These are phyloP conservation scores for Fragum sueziense DNA, from an alignment of 2,888 invertebrate species.

Conservation along the genomic window DNA sequence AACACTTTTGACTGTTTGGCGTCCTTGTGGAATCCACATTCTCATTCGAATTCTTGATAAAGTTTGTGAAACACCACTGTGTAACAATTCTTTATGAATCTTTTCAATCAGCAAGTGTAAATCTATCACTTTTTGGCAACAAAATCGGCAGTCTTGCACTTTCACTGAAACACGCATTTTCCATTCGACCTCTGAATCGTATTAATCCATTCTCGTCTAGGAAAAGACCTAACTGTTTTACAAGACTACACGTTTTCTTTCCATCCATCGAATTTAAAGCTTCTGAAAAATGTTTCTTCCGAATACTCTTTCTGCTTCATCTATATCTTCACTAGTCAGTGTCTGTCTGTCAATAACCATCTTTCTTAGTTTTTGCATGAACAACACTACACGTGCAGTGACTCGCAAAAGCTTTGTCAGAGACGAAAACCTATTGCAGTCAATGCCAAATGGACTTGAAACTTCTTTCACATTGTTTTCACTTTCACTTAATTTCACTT, in stretches of 20 bases:
- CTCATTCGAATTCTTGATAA: conserved; percentile 17
- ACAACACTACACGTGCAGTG: conserved; percentile 19
- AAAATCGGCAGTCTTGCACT: conserved; percentile 40
- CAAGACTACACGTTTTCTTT: conserved; percentile 9
- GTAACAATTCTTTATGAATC: conserved; percentile 35
- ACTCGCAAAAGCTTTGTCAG: conserved; percentile 34
- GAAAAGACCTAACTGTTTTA: conserved; percentile 33
- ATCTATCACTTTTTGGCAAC: conserved; percentile 36
- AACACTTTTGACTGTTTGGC: conserved; percentile 27
- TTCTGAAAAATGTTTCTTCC: conserved; percentile 3
- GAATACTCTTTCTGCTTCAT: conserved; percentile 27
- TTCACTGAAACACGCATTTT: conserved; percentile 44
- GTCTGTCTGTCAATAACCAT: neutral
- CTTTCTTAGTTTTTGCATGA: conserved; percentile 23
- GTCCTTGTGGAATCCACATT: conserved; percentile 40
- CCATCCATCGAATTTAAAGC: neutral
- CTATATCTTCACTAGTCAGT: conserved; percentile 23
- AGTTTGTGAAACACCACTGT: conserved; percentile 48
- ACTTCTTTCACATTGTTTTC: neutral
- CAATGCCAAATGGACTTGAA: conserved; percentile 33
- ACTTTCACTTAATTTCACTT: too few species aligned
- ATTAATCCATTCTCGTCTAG: conserved; percentile 28
- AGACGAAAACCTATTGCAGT: conserved; percentile 21
- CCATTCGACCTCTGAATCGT: conserved; percentile 42
- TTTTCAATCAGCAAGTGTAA: conserved; percentile 46